Base-by-base conservation (phyloP, 2,113 vertebrate genomes). In the Cryptomyrus ogoouensis region DNA sequence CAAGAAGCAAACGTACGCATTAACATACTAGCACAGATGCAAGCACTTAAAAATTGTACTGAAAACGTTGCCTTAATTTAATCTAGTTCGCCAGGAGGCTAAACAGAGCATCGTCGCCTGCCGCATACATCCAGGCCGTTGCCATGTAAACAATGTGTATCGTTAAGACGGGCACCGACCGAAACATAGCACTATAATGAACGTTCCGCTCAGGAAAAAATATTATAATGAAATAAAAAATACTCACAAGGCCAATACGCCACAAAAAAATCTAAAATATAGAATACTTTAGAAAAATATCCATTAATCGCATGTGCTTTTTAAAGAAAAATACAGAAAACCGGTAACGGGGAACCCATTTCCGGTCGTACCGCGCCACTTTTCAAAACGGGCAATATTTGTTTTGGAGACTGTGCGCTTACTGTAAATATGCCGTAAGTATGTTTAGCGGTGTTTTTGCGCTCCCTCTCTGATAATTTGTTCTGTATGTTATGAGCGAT, bases 91-190 rank as follows among this genome's bases (percentile, higher is more conserved):
- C 35, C 74, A 8, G 74, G 0, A 80, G 15, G 35, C 0, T 80
- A 42, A 80, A 80, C 13, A 5, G 74, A 35, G 5, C 35, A 35
- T 80, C 74, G 2, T 35, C 35, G 35, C 15, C 35, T 17, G 24
- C 50, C 27, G 15, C 27, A 31, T 39, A 58, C 21, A n/a, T 21
- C 39, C 39, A 15, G 19, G 39, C 24, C n/a, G 94, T 95, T 94
- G 92, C 93, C 94, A 94, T 88, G 94, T 90, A 93, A 94, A 94
- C 93, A 94, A 91, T 15, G 94, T 94, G 92, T 90, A 77, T 74
- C 70, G 8, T 0, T 15, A 90, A 90, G 88, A 21, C 62, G 27
- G 49, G 39, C 88, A 91, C n/a, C 83, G 21, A 70, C 94, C 94
- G 93, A 93, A 88, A 88, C 58, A 44, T 21, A 31, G 44, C 17